Conservation (phyloP, 2,888 invertebrate species). For the Limnephilus rhombicus region DNA sequence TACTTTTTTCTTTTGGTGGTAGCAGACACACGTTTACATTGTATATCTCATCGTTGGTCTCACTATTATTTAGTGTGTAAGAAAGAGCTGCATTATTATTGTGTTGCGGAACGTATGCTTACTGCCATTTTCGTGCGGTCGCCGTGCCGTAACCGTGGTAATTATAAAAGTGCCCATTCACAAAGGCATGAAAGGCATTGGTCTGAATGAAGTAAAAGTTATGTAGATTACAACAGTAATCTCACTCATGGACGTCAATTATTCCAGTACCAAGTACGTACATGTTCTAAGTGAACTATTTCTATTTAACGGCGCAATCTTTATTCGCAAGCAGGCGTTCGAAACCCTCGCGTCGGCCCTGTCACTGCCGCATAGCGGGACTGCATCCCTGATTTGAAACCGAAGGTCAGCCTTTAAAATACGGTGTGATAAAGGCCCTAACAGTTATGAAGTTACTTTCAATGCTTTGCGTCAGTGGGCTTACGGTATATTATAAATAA, state of each 20-base stretch:
- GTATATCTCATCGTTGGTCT: no score
- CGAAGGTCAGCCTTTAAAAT: slow-evolving; percentile 15
- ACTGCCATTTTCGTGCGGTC: no score
- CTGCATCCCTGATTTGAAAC: slow-evolving; percentile 39
- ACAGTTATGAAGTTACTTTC: not conserved
- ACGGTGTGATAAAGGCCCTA: not conserved
- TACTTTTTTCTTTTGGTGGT: no score
- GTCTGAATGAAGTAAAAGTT: no score
- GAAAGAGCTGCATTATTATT: no score
- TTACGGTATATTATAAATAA: not conserved
- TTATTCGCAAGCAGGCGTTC: not conserved
- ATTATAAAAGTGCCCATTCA: no score
- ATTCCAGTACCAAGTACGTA: not conserved
- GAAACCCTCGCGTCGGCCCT: not conserved
- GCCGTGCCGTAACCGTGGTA: no score
- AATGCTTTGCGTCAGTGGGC: not conserved
- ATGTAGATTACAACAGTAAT: not conserved
- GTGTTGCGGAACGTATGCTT: no score
- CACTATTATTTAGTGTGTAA: no score
- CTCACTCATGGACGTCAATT: not conserved
- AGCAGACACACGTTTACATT: no score
- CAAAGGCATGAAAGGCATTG: no score
- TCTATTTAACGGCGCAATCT: not conserved
- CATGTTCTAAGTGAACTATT: not conserved
- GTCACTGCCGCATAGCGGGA: slow-evolving; percentile 39